Evolutionary conservation across 2,113 vertebrate genomes (phyloP).

Genomic region (Myiozetetes cayanensis): DNA sequence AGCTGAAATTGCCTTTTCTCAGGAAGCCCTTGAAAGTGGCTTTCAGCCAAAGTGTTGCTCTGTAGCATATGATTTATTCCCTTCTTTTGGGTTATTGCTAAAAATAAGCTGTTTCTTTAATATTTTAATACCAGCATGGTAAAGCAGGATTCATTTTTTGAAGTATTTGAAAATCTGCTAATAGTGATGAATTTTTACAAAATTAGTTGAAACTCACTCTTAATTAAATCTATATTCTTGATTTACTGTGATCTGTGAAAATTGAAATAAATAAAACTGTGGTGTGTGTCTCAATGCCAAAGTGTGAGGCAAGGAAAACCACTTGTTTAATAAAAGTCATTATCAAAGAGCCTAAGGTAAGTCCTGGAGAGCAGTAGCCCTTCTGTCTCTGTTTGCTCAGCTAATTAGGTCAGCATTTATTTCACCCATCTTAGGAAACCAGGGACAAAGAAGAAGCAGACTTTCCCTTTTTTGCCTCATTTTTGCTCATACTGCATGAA

Average conservation of each 20-base stretch:
- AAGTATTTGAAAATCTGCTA: background rate
- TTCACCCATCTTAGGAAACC: background rate
- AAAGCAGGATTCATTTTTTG: background rate
- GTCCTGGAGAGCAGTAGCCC: background rate
- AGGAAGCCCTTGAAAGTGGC: background rate
- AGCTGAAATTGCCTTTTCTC: background rate
- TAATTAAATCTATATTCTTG: background rate
- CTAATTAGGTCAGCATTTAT: background rate
- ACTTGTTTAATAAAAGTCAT: background rate
- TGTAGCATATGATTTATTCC: background rate
- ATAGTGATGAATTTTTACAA: background rate
- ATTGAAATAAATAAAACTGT: background rate
- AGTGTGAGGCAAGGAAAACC: background rate
- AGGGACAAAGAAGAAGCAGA: background rate
- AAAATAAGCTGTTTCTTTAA: slow-evolving; percentile 19
- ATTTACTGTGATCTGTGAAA: background rate
- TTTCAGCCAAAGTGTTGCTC: background rate
- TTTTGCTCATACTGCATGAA: background rate
- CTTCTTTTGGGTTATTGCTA: background rate
- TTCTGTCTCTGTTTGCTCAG: background rate
- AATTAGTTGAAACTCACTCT: background rate
- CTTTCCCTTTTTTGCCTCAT: background rate
- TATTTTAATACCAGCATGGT: background rate
- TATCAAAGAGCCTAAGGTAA: background rate
- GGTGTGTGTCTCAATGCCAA: background rate